Percentiles rank a stretch among this genome's conserved stretches.
These are phyloP conservation scores for Sternotherus odoratus DNA, from an alignment of 2,797 vertebrate genomes.

Conservation along the genomic window DNA sequence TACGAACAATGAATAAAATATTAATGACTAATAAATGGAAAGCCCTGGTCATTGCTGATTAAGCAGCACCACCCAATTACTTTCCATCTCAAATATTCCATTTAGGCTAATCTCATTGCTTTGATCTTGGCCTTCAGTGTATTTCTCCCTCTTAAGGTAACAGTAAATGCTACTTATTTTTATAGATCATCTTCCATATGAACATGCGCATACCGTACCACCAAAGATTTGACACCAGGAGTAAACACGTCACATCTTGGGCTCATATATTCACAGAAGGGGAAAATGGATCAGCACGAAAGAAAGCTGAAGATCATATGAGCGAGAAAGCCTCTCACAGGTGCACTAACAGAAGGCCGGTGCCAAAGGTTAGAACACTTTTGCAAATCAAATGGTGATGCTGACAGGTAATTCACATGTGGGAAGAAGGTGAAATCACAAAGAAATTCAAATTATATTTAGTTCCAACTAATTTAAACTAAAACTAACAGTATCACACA, in stretches of 20 bases:
- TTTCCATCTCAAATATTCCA: background rate
- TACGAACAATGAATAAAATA: background rate
- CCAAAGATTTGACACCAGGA: background rate
- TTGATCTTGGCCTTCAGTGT: background rate
- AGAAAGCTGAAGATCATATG: background rate
- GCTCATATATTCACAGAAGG: background rate
- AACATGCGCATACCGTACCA: background rate
- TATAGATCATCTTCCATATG: accelerated
- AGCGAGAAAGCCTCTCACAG: background rate
- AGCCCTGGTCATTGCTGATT: background rate
- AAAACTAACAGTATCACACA: accelerated
- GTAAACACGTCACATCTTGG: background rate
- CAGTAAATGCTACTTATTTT: background rate
- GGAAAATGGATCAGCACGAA: background rate
- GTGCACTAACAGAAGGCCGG: background rate
- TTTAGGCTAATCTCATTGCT: background rate
- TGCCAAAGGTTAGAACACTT: background rate
- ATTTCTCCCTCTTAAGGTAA: background rate
- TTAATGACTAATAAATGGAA: background rate
- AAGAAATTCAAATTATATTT: background rate
- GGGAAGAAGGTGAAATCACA: background rate
- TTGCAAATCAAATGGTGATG: background rate
- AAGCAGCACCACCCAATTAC: background rate
- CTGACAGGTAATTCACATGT: accelerated
- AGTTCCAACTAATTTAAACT: background rate